A percentile compares a stretch with the other conserved stretches of the same genome.
Evolutionary conservation across 2,888 invertebrate genomes (phyloP).

Genomic region (Plagodis pulveraria): DNA sequence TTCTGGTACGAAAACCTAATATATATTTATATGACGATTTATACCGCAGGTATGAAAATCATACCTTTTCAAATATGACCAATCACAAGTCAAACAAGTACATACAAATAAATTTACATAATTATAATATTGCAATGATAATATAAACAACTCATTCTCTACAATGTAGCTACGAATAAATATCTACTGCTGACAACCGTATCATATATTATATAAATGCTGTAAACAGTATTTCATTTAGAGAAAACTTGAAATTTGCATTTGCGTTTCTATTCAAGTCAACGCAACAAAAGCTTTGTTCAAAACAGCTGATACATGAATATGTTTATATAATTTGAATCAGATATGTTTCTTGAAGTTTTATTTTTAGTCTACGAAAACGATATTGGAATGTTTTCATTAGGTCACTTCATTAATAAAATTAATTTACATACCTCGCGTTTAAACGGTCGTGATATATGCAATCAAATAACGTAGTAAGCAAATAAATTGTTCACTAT

Average conservation of each 20-base stretch:
- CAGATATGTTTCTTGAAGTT: too few species aligned
- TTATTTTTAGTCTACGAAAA: too few species aligned
- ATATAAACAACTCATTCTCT: not conserved
- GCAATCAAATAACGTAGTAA: conserved; percentile 20
- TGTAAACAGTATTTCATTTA: conserved; percentile 1
- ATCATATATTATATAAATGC: not conserved
- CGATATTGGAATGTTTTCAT: not conserved
- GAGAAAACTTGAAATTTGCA: conserved; percentile 11
- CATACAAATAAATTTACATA: conserved; percentile 41
- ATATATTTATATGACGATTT: too few species aligned
- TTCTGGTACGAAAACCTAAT: too few species aligned
- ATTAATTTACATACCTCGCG: conserved; percentile 21
- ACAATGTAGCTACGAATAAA: not conserved
- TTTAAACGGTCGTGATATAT: conserved; percentile 17
- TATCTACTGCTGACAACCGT: conserved; percentile 3
- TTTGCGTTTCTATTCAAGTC: not conserved
- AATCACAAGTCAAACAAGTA: conserved; percentile 35
- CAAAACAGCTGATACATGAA: not conserved
- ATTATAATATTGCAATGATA: conserved; percentile 32
- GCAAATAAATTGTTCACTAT: conserved; percentile 26
- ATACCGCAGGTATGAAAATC: too few species aligned
- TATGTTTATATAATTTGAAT: not conserved
- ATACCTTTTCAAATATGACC: conserved; percentile 15
- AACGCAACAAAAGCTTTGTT: not conserved
- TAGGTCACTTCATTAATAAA: conserved; percentile 1